Evolutionary conservation across 2,888 invertebrate genomes (phyloP).

Genomic region (Apodemia zela): DNA sequence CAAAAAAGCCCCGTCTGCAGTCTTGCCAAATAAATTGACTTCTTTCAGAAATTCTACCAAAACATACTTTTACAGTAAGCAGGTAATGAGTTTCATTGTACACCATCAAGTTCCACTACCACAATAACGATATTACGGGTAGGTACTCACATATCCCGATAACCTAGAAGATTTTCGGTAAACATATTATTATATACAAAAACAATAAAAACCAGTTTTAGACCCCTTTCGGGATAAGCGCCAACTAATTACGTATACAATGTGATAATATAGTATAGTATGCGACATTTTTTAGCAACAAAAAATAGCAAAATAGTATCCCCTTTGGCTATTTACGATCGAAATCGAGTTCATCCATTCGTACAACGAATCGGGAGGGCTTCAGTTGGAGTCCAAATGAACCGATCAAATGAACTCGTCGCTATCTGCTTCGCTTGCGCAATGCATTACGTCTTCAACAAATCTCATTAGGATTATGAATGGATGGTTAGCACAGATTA

Average conservation of each 20-base stretch:
- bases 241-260: too few species aligned
- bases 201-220: background rate
- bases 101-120: too few species aligned
- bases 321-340: constrained; percentile 47
- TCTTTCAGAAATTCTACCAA: too few species aligned
- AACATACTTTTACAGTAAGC: too few species aligned
- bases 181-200: too few species aligned
- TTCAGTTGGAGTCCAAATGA: constrained; percentile 47
- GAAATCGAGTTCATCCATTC: constrained; percentile 59
- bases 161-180: background rate
- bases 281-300: constrained; percentile 27
- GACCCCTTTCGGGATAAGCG: too few species aligned
- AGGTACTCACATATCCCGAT: too few species aligned
- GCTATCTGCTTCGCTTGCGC: constrained; percentile 46
- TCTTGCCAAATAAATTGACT: too few species aligned
- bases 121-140: too few species aligned
- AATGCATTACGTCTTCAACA: constrained; percentile 47
- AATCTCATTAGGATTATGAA: constrained; percentile 48
- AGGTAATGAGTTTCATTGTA: too few species aligned
- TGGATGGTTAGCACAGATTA: constrained; percentile 42
- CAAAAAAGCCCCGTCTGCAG: too few species aligned
- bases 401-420: constrained; percentile 47
- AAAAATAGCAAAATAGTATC: constrained; percentile 31
- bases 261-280: constrained; percentile 1
- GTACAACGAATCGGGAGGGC: constrained; percentile 42